These are phyloP conservation scores for Synergus itoensis DNA, from an alignment of 2,888 invertebrate species.

Conservation along the genomic window DNA sequence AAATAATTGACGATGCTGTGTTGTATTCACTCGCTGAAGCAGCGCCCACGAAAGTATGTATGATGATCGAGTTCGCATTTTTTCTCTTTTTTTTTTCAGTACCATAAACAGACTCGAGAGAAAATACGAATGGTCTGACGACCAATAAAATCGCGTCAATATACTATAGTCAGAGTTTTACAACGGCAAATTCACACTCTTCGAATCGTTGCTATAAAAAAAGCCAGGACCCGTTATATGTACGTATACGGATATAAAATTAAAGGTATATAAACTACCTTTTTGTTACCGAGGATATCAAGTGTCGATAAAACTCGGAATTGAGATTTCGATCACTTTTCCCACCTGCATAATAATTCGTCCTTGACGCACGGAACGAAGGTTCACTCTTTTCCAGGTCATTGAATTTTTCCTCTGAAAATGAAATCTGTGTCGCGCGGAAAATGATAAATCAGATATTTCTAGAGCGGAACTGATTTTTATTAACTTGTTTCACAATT, in stretches of 20 bases:
- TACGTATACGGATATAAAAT: neutral
- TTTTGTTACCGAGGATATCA: neutral
- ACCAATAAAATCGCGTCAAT: neutral
- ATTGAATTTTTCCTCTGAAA: conserved; percentile 9
- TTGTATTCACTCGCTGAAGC: neutral
- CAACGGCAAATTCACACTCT: neutral
- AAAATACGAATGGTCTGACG: neutral
- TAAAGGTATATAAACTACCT: neutral
- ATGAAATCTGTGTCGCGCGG: conserved; percentile 9
- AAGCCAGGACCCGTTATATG: neutral
- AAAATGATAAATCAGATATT: conserved; percentile 15
- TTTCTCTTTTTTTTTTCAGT: neutral
- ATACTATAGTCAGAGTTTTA: neutral
- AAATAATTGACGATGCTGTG: conserved; percentile 37
- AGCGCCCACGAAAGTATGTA: conserved; percentile 27
- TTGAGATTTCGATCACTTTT: conserved; percentile 1
- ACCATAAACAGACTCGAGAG: conserved; percentile 1
- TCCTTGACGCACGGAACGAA: neutral
- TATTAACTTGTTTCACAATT: neutral
- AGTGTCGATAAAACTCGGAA: neutral
- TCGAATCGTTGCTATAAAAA: neutral
- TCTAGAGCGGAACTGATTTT: conserved; percentile 7
- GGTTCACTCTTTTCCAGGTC: conserved; percentile 27
- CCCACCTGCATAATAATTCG: conserved; percentile 10
- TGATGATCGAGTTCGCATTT: conserved; percentile 5